Conservation (phyloP, 2,888 invertebrate species). For the Disparrhopalites patrizii region DNA sequence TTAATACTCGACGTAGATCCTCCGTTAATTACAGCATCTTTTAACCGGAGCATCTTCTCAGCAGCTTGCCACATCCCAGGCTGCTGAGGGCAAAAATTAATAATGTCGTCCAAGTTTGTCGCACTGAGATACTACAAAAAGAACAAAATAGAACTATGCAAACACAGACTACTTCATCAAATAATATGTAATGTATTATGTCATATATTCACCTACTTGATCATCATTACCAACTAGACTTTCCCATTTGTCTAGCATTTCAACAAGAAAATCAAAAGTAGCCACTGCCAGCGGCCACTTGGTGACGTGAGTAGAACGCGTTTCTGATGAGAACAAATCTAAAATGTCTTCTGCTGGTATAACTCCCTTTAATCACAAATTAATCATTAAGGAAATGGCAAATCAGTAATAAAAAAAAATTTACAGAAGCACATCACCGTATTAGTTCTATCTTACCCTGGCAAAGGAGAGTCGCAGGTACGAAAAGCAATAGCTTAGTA, state of each 20-base stretch:
- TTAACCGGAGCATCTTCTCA: slow-evolving; percentile 41
- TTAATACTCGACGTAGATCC: slow-evolving; percentile 32
- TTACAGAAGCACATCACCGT: not conserved
- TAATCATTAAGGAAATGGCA: not conserved
- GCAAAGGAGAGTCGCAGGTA: slow-evolving; percentile 31
- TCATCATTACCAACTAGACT: slow-evolving; percentile 13
- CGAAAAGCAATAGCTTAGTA: slow-evolving; percentile 39
- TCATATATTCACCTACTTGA: too few species aligned
- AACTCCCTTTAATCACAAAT: slow-evolving; percentile 9
- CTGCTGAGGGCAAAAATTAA: slow-evolving; percentile 29
- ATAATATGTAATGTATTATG: too few species aligned
- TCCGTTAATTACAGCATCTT: slow-evolving; percentile 37
- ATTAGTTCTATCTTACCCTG: slow-evolving; percentile 28
- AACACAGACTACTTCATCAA: too few species aligned
- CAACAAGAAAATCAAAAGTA: slow-evolving; percentile 41
- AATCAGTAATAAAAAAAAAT: not conserved
- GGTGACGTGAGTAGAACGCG: slow-evolving; percentile 35
- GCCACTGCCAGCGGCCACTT: slow-evolving; percentile 45
- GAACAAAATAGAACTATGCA: too few species aligned
- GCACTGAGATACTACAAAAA: too few species aligned
- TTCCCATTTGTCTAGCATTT: slow-evolving; percentile 45
- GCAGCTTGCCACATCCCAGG: slow-evolving; percentile 42
- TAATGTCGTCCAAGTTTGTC: too few species aligned
- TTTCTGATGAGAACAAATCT: slow-evolving; percentile 40
- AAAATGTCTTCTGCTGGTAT: slow-evolving; percentile 31